Evolutionary conservation across 2,888 invertebrate species (phyloP).

Genomic region (Aricia artaxerxes): DNA sequence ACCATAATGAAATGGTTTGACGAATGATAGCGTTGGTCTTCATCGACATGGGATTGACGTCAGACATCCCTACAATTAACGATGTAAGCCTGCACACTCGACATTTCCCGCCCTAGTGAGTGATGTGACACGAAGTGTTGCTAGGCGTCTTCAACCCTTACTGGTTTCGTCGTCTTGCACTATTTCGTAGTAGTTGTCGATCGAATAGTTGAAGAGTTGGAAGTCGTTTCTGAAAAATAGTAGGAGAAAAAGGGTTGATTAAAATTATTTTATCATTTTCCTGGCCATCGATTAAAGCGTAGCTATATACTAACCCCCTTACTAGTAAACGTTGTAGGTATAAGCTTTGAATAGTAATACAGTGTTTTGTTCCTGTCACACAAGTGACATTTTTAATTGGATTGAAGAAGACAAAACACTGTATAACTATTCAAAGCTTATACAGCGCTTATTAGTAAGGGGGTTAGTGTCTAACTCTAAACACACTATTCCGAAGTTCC

Average conservation of each 20-base stretch:
- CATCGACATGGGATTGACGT: not conserved
- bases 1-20: not conserved
- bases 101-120: not conserved
- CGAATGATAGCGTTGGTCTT: not conserved
- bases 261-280: not conserved
- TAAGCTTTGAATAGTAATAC: no score
- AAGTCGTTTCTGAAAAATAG: constrained; percentile 87
- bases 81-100: not conserved
- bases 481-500: no score
- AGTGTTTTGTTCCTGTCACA: no score
- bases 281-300: not conserved
- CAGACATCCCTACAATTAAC: constrained; percentile 9
- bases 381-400: no score
- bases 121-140: constrained; percentile 19
- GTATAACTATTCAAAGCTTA: no score
- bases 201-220: constrained; percentile 91
- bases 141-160: constrained; percentile 57
- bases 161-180: constrained; percentile 61
- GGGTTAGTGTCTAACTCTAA: no score
- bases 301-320: no score
- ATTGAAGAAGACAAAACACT: no score
- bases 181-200: constrained; percentile 84
- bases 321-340: no score
- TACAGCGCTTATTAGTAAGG: no score
- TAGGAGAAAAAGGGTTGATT: not conserved